Evolutionary conservation across 2,113 vertebrate species (phyloP), one percentile per base, ranked within the genome.

Genomic region (Platysteira castanea): DNA sequence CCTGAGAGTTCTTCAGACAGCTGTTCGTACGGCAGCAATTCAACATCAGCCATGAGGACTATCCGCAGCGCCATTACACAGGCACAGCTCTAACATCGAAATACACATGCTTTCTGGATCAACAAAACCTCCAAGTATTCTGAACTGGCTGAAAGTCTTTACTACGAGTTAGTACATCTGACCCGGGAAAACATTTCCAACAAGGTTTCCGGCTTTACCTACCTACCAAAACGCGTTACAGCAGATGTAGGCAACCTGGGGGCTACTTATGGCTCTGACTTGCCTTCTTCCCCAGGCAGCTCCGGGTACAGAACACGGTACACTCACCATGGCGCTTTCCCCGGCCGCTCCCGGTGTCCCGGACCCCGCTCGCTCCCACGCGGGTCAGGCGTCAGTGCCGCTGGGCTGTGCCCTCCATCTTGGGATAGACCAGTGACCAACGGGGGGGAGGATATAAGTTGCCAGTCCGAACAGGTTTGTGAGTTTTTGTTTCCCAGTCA

Each of bases 351-450:
- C n/a, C 2, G 4, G 1, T 4, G 7, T 3, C 9, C 1, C 33
- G 1, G 7, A 0, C 1, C 1, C 42, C 7, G 2, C 20, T 16
- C 5, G 0, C 31, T 1, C 33, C 4, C 39, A 52, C 27, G 28
- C 20, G 33, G 6, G 2, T 3, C 14, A 0, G 11, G 7, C 9
- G 0, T 91, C 95, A 91, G 8, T 0, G 8, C 7, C 1, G 0
- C 6, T 2, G 0, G 1, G 0, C 27, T 2, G 4, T 1, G 6
- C 24, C 68, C 80, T 56, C 90, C 94, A 87, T 94, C 49, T 91
- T 95, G 81, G 95, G 31, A 42, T 4, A n/a, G 21, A 94, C 79
- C 93, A 90, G 1, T 26, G 23, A 4, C 30, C 20, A 9, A 7
- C 4, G 10, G 24, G 19, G 33, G 46, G 33, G n/a, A 12, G 1